These are phyloP conservation scores for Pitangus sulphuratus DNA, from an alignment of 2,797 vertebrate species.

Conservation along the genomic window DNA sequence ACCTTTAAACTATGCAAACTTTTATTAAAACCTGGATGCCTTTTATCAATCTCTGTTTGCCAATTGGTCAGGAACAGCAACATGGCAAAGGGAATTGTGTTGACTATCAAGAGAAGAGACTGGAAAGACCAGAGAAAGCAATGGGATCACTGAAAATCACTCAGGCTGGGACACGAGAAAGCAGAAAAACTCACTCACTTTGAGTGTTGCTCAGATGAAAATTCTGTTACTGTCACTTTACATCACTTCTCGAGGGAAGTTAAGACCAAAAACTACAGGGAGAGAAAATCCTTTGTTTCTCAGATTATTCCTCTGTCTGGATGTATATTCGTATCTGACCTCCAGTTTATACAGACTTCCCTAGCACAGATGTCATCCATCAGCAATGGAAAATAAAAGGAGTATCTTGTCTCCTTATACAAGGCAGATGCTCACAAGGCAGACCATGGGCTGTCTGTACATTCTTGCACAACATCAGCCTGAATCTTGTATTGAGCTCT, in stretches of 20 bases:
- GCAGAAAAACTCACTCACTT: not conserved
- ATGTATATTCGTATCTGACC: no score
- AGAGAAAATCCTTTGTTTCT: not conserved
- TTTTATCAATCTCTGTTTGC: not conserved
- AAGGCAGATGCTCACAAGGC: not conserved
- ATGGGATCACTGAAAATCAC: not conserved
- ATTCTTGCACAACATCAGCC: not conserved
- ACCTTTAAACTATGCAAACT: not conserved
- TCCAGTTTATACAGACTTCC: not conserved
- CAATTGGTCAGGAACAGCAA: not conserved
- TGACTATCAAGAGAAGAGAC: not conserved
- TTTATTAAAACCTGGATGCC: not conserved
- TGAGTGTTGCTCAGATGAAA: not conserved
- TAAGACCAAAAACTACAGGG: not conserved
- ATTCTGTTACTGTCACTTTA: not conserved
- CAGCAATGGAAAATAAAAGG: not conserved
- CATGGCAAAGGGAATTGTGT: not conserved
- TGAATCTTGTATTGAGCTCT: fast-evolving
- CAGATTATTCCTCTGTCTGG: not conserved
- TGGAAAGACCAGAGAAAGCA: not conserved
- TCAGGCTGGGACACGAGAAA: not conserved
- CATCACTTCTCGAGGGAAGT: not conserved
- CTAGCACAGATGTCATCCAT: not conserved
- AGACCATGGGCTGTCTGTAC: fast-evolving
- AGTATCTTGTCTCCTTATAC: not conserved